Conservation (phyloP, 2,113 vertebrate species). For the Dasypus novemcinctus region DNA sequence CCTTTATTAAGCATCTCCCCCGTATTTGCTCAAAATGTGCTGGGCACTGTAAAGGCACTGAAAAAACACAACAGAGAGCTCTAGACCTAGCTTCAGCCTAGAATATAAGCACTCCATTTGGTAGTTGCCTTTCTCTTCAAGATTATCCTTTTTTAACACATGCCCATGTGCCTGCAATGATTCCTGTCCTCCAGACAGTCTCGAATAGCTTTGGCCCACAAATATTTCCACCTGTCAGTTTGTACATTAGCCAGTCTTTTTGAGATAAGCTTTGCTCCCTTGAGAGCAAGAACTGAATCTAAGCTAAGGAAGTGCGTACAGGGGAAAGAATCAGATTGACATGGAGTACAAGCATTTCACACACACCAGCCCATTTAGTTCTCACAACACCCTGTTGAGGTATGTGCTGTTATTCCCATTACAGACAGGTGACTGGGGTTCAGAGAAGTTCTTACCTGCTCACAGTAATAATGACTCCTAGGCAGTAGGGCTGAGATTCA, state of each 20-base stretch:
- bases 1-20: background rate
- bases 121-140: background rate
- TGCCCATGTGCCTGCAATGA: background rate
- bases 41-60: background rate
- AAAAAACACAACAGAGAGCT: background rate
- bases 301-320: background rate
- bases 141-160: background rate
- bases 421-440: too few species aligned
- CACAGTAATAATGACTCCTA: background rate
- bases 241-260: background rate
- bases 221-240: background rate
- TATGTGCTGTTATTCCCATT: background rate
- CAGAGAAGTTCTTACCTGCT: background rate
- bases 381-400: background rate
- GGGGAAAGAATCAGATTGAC: background rate
- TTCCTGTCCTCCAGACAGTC: background rate
- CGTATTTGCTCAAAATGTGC: background rate
- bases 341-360: rapidly evolving
- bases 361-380: too few species aligned
- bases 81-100: background rate
- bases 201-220: background rate
- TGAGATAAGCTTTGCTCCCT: background rate
- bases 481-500: background rate
- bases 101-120: background rate
- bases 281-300: background rate